Conservation (phyloP, 2,113 vertebrate species). For the Pelecanoides urinatrix region DNA sequence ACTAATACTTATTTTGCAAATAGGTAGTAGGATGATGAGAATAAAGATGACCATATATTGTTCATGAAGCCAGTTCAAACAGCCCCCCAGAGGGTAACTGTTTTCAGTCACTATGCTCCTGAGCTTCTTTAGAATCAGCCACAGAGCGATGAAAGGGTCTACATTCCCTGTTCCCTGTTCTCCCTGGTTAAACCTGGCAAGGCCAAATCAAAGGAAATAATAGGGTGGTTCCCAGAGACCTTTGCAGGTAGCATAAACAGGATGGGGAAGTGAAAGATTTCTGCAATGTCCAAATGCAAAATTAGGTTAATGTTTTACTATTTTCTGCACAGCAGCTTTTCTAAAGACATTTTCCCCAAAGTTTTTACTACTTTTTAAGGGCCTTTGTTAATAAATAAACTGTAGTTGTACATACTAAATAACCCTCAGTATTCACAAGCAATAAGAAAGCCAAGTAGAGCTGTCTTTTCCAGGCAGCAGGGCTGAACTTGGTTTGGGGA, state of each 20-base stretch:
- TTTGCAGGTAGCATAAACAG: neutral
- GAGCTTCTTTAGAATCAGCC: neutral
- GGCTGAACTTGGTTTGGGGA: slow-evolving; percentile 70
- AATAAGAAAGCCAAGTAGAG: slow-evolving; percentile 74
- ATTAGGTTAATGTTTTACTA: slow-evolving; percentile 28
- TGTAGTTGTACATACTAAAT: slow-evolving; percentile 69
- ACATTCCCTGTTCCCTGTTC: neutral
- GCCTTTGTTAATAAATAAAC: slow-evolving; percentile 69
- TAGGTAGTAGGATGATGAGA: neutral
- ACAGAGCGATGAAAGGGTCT: neutral
- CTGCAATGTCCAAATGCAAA: slow-evolving; percentile 50
- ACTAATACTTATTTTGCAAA: neutral
- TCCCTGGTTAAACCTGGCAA: neutral
- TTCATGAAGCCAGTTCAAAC: neutral
- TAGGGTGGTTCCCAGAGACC: neutral
- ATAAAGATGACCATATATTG: neutral
- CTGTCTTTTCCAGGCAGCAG: slow-evolving; percentile 54
- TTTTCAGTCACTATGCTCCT: neutral
- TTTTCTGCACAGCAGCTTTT: slow-evolving; percentile 47
- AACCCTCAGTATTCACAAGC: slow-evolving; percentile 81
- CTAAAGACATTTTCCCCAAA: neutral
- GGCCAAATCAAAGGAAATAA: neutral
- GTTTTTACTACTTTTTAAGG: slow-evolving; percentile 66
- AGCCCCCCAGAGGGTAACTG: neutral
- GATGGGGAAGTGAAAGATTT: neutral